These are phyloP conservation scores for Conopomorpha cramerella DNA, from an alignment of 1,140 invertebrate species.

Conservation along the genomic window DNA sequence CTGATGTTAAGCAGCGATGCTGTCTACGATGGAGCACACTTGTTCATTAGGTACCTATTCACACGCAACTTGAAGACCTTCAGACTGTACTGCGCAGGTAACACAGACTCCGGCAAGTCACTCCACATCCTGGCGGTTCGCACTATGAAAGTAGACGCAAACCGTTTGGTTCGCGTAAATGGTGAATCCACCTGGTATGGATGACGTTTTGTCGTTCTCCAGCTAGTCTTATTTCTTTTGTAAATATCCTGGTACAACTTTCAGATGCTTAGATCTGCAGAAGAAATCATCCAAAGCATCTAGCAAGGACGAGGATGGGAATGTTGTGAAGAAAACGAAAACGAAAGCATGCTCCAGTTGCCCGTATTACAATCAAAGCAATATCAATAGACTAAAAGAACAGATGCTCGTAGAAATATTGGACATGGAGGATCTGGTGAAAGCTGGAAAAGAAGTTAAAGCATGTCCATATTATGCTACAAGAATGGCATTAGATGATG, in stretches of 20 bases:
- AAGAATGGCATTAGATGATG: slow-evolving; percentile 76
- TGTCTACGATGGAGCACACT: too few relatives aligned
- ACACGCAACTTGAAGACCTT: too few relatives aligned
- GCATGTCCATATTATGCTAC: slow-evolving; percentile 92
- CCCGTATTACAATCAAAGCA: slow-evolving; percentile 69
- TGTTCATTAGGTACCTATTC: too few relatives aligned
- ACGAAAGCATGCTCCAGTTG: slow-evolving; percentile 62
- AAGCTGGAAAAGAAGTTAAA: slow-evolving; percentile 69
- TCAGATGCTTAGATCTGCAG: slow-evolving; percentile 85
- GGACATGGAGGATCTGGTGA: slow-evolving; percentile 89
- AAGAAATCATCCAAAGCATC: slow-evolving; percentile 68
- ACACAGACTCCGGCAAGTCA: too few relatives aligned
- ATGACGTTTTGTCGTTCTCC: too few relatives aligned
- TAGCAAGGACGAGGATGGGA: slow-evolving; percentile 64
- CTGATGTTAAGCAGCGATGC: too few relatives aligned
- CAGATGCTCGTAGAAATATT: slow-evolving; percentile 71
- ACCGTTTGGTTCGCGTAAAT: too few relatives aligned
- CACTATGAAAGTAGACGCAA: too few relatives aligned
- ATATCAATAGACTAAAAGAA: slow-evolving; percentile 69
- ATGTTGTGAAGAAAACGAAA: slow-evolving; percentile 66
- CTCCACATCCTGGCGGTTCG: too few relatives aligned
- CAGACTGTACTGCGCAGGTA: too few relatives aligned
- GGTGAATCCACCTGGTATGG: too few relatives aligned
- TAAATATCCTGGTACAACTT: too few relatives aligned
- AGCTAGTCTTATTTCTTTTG: neutral